These are phyloP conservation scores for Pseudotriccus pelzelni DNA, from an alignment of 2,797 vertebrate genomes.

Conservation along the genomic window DNA sequence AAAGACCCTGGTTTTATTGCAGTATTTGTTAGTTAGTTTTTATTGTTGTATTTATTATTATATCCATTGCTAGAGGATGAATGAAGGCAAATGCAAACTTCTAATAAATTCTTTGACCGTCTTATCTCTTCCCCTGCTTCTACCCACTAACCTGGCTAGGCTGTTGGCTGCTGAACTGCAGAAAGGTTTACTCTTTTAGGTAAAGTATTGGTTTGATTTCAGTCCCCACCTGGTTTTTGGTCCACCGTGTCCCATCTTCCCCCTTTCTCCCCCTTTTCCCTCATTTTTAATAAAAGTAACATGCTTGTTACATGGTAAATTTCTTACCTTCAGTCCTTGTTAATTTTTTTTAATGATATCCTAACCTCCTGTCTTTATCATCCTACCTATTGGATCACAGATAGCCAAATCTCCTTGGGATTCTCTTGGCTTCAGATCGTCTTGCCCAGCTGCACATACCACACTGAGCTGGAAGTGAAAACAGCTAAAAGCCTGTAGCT, in stretches of 20 bases:
- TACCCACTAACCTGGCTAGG: background rate
- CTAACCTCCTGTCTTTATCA: background rate
- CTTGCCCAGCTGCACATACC: background rate
- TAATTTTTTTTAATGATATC: background rate
- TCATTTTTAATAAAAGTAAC: background rate
- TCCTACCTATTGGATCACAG: background rate
- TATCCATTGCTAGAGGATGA: background rate
- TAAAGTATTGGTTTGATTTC: background rate
- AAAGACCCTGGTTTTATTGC: background rate
- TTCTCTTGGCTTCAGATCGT: background rate
- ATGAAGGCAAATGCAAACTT: background rate
- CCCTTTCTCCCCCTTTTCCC: background rate
- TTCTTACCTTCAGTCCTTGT: background rate
- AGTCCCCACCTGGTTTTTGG: background rate
- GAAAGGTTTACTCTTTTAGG: background rate
- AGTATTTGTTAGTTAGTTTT: background rate
- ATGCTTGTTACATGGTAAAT: background rate
- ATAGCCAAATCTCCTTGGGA: background rate
- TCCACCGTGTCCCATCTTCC: accelerated
- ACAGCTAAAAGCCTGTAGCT: background rate
- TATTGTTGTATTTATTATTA: background rate
- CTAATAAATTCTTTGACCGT: background rate
- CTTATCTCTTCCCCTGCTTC: background rate
- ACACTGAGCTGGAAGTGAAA: background rate
- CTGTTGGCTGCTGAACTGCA: background rate